A percentile compares a stretch with the other conserved stretches of the same genome.
Evolutionary conservation across 2,113 vertebrate genomes (phyloP).

Genomic region (Cettia cetti): DNA sequence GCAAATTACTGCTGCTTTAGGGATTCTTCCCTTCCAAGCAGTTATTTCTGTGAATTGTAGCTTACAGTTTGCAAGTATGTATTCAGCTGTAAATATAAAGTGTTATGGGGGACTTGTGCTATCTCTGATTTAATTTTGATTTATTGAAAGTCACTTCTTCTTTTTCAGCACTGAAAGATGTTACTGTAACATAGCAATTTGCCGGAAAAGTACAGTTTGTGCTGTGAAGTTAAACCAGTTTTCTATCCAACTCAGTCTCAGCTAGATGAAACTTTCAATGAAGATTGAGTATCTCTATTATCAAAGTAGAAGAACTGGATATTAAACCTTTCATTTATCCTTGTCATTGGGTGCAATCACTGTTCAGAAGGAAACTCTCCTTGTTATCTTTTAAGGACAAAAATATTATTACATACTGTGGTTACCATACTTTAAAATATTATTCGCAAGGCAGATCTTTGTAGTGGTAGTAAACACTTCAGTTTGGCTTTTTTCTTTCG

Average conservation of each 20-base stretch:
- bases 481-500: background rate
- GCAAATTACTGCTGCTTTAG: background rate
- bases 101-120: background rate
- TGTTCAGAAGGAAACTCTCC: conserved; percentile 33
- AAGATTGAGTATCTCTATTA: conserved; percentile 60
- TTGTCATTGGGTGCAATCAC: conserved; percentile 50
- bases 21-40: background rate
- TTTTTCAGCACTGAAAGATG: conserved; percentile 20
- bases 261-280: conserved; percentile 45
- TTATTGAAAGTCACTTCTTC: conserved; percentile 52
- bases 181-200: conserved; percentile 47
- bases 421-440: conserved; percentile 7
- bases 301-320: conserved; percentile 51
- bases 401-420: background rate
- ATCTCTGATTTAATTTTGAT: conserved; percentile 34
- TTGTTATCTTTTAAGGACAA: conserved; percentile 26
- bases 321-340: conserved; percentile 63
- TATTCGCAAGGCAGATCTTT: background rate
- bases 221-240: conserved; percentile 40
- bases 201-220: conserved; percentile 25
- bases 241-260: conserved; percentile 42
- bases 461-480: background rate
- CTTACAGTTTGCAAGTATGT: background rate
- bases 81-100: conserved; percentile 13
- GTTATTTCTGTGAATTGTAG: background rate